These are phyloP conservation scores for Triplophysa siluroides DNA, from an alignment of 2,113 vertebrate genomes.

Conservation along the genomic window DNA sequence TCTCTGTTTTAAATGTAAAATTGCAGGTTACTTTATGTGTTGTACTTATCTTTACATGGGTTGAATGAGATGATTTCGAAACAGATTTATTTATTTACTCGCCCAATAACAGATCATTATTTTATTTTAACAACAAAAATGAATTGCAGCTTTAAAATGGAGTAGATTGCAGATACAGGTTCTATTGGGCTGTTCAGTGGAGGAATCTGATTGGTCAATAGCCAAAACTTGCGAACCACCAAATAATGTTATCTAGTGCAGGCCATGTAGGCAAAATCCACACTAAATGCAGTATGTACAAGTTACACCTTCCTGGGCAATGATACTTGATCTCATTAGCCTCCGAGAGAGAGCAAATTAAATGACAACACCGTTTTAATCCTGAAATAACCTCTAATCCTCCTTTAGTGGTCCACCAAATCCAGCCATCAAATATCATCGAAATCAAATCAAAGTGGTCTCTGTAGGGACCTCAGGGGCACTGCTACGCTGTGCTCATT, in stretches of 20 bases:
- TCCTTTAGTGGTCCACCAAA: slow-evolving; percentile 27
- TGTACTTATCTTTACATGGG: too few relatives aligned
- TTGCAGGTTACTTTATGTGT: too few relatives aligned
- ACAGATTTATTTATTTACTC: too few relatives aligned
- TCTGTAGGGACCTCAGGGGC: slow-evolving; percentile 27
- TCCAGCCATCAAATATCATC: slow-evolving; percentile 35
- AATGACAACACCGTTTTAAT: slow-evolving; percentile 29
- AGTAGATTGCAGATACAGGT: too few relatives aligned
- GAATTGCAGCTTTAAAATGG: too few relatives aligned
- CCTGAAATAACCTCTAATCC: slow-evolving; percentile 33
- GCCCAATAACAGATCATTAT: too few relatives aligned
- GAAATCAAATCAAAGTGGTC: slow-evolving; percentile 39
- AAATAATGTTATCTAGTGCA: not conserved
- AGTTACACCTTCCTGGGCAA: slow-evolving; percentile 30
- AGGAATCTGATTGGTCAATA: too few relatives aligned
- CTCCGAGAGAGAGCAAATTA: slow-evolving; percentile 28
- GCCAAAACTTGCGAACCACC: not conserved
- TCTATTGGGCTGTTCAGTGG: not conserved
- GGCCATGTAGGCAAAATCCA: not conserved
- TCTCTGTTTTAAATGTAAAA: too few relatives aligned
- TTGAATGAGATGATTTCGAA: too few relatives aligned
- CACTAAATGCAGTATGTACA: slow-evolving; percentile 13
- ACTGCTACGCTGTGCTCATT: not conserved
- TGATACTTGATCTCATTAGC: slow-evolving; percentile 29
- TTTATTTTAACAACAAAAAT: too few relatives aligned